Conservation (phyloP, 1,140 invertebrate genomes). For the Pseudomyrmex concolor region DNA sequence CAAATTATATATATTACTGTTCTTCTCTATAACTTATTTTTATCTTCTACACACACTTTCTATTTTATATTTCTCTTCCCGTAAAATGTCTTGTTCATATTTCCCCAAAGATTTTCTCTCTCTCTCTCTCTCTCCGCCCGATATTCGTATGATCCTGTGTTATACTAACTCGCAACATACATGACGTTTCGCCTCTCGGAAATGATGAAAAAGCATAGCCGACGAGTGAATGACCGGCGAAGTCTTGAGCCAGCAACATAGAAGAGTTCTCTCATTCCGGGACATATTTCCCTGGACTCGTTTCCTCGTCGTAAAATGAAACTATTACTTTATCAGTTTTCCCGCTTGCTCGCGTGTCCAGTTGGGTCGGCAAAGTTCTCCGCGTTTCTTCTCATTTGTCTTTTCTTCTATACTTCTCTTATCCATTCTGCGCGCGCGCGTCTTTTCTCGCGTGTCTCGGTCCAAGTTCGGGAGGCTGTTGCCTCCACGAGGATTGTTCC, state of each 20-base stretch:
- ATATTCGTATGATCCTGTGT: conserved; percentile 8
- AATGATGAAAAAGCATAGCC: conserved; percentile 37
- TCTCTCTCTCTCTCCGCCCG: neutral
- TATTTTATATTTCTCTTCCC: conserved; percentile 13
- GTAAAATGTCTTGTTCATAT: conserved; percentile 27
- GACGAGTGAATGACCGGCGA: neutral
- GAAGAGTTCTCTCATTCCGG: conserved; percentile 32
- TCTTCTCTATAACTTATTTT: neutral
- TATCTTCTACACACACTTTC: neutral
- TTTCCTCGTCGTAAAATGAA: conserved; percentile 72
- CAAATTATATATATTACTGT: no score
- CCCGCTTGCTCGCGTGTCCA: conserved; percentile 2
- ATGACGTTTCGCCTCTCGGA: conserved; percentile 3
- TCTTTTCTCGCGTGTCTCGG: conserved; percentile 61
- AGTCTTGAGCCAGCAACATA: neutral
- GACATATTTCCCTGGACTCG: conserved; percentile 41
- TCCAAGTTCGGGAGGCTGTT: conserved; percentile 62
- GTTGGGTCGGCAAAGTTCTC: conserved; percentile 19
- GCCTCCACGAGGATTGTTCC: conserved; percentile 24
- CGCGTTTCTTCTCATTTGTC: conserved; percentile 54
- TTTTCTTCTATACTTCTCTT: conserved; percentile 44
- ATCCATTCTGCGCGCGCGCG: conserved; percentile 28
- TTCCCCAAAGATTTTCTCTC: neutral
- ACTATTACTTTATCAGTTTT: conserved; percentile 73
- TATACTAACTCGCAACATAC: neutral